Percentiles rank a stretch among this genome's conserved stretches.
phyloP scores from a whole-genome alignment of 1,140 invertebrate genomes.

The Kradibia gibbosae region DNA sequence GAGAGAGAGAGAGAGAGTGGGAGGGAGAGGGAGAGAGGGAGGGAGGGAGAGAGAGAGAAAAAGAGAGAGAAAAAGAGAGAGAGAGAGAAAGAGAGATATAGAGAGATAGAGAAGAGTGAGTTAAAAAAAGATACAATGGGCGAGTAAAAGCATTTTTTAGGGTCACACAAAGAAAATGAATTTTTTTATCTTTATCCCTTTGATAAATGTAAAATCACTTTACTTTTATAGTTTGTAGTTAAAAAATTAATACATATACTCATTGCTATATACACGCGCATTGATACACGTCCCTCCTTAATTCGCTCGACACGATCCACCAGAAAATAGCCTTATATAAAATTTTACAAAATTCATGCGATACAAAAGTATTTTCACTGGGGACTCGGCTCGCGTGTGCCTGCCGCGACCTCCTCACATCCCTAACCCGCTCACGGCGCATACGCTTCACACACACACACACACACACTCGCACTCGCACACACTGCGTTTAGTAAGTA shows the following conservation, averaged over 20 bases:
- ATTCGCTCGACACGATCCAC: background rate
- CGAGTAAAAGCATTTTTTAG: too few relatives aligned
- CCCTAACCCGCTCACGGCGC: too few relatives aligned
- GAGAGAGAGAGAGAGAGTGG: too few relatives aligned
- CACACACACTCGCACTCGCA: background rate
- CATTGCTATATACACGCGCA: conserved; percentile 1
- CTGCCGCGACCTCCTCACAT: background rate
- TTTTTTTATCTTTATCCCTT: background rate
- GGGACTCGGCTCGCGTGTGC: background rate
- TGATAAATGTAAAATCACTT: background rate
- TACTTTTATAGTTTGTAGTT: background rate
- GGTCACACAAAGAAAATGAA: background rate
- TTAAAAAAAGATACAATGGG: background rate
- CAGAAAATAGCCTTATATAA: conserved; percentile 1
- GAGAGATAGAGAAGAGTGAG: too few relatives aligned
- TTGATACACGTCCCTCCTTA: background rate
- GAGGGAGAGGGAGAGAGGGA: too few relatives aligned
- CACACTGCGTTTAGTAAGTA: conserved; percentile 32
- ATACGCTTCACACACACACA: too few relatives aligned
- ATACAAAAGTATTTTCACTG: conserved; percentile 24
- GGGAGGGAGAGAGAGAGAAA: too few relatives aligned
- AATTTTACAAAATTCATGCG: conserved; percentile 2
- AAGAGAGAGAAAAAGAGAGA: background rate
- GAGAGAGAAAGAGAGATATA: too few relatives aligned
- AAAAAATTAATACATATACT: conserved; percentile 26